phyloP scores from a whole-genome alignment of 2,888 invertebrate species.

The Nemotelus nigrinus region DNA sequence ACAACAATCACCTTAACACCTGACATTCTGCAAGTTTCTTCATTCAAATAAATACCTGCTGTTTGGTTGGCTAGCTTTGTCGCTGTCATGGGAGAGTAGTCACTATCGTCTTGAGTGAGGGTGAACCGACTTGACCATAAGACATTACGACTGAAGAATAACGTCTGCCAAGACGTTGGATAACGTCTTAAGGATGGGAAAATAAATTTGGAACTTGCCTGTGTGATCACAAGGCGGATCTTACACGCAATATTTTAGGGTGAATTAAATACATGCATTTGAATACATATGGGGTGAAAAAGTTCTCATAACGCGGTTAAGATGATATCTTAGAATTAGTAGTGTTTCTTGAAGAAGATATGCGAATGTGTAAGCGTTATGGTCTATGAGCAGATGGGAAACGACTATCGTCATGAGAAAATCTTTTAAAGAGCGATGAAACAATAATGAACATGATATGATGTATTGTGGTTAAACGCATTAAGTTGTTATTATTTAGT shows the following conservation, averaged over 20 bases:
- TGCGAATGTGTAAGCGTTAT: too few species aligned
- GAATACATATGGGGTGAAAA: too few species aligned
- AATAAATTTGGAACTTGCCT: constrained; percentile 13
- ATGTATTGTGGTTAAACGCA: too few species aligned
- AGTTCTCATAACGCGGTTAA: too few species aligned
- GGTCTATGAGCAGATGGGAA: too few species aligned
- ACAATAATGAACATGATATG: too few species aligned
- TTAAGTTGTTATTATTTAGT: too few species aligned
- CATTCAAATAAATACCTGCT: not conserved
- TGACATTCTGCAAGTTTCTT: not conserved
- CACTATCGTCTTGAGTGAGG: constrained; percentile 30
- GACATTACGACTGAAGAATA: not conserved
- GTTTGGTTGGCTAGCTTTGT: constrained; percentile 25
- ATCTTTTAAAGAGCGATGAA: too few species aligned
- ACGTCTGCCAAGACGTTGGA: constrained; percentile 17
- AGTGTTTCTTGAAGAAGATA: too few species aligned
- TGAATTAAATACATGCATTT: not conserved
- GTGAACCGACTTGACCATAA: constrained; percentile 34
- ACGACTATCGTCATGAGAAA: too few species aligned
- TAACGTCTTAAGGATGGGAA: constrained; percentile 32
- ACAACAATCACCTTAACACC: not conserved
- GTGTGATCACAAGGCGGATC: constrained; percentile 11
- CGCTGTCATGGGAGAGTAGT: constrained; percentile 49
- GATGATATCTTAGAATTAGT: too few species aligned
- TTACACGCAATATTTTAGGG: constrained; percentile 34